Evolutionary conservation across 2,113 vertebrate species (phyloP).

Genomic region (Athene cunicularia): DNA sequence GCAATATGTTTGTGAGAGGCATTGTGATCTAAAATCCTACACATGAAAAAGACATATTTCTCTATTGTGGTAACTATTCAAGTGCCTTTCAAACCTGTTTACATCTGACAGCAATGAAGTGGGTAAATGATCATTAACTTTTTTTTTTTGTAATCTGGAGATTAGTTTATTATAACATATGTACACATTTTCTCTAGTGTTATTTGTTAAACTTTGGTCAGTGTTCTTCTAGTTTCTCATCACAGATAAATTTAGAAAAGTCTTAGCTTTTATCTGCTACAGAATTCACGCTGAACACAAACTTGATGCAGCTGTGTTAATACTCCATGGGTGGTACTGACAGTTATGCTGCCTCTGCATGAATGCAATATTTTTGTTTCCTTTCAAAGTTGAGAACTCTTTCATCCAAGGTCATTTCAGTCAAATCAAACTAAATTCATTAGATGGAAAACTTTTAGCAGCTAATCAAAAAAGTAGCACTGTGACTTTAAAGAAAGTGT

Average conservation of each 20-base stretch:
- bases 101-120: not conserved
- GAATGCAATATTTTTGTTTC: not conserved
- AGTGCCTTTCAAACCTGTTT: not conserved
- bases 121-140: not conserved
- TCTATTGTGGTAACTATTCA: not conserved
- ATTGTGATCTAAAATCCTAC: not conserved
- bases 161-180: not conserved
- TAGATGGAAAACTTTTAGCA: not conserved
- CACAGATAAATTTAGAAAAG: not conserved
- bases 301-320: slow-evolving; percentile 17
- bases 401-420: not conserved
- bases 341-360: not conserved
- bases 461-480: not conserved
- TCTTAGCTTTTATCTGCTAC: not conserved
- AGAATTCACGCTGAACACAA: not conserved
- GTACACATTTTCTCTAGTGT: not conserved
- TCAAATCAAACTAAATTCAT: not conserved
- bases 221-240: not conserved
- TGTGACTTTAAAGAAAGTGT: too few species aligned
- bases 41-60: not conserved
- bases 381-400: not conserved
- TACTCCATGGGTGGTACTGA: slow-evolving; percentile 2
- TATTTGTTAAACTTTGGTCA: not conserved
- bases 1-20: not conserved
- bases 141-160: not conserved